These are phyloP conservation scores for Anguilla pacifica DNA, from an alignment of 2,797 vertebrate species.

Conservation along the genomic window DNA sequence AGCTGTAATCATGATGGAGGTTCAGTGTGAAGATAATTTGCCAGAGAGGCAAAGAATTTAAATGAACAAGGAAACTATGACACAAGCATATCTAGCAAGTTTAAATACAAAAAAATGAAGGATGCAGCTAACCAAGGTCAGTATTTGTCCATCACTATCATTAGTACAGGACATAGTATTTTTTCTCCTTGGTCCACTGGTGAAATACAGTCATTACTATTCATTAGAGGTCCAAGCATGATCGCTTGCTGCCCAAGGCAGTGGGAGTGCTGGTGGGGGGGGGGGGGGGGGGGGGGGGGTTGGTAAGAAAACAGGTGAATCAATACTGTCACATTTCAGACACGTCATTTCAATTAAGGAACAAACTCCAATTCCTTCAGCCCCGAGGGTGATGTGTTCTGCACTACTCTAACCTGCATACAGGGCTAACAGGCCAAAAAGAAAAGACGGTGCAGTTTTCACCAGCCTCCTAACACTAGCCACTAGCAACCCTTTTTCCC, in stretches of 20 bases:
- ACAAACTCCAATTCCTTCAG: constrained; percentile 9
- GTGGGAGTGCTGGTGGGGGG: not conserved
- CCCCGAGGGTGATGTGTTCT: constrained; percentile 13
- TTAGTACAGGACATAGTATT: not conserved
- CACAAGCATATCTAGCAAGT: not conserved
- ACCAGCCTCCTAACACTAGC: constrained; percentile 19
- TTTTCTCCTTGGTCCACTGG: not conserved
- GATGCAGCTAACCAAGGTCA: not conserved
- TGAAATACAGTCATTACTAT: not conserved
- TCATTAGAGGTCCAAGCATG: constrained; percentile 18
- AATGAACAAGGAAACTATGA: not conserved
- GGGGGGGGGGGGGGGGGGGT: not conserved
- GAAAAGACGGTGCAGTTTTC: constrained; percentile 48
- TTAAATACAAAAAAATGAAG: not conserved
- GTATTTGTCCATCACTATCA: not conserved
- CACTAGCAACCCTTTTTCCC: no score
- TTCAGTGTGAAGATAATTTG: not conserved
- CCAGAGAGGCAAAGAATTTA: not conserved
- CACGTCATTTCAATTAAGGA: constrained; percentile 29
- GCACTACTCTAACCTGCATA: not conserved
- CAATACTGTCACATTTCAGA: constrained; percentile 18
- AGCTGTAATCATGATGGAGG: not conserved
- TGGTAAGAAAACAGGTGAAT: not conserved
- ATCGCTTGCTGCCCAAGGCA: constrained; percentile 1
- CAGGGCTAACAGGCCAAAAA: constrained; percentile 18